These are phyloP conservation scores for Echinarachnius parma DNA, from an alignment of 53 echinoderm and acorn worm genomes.

Conservation along the genomic window DNA sequence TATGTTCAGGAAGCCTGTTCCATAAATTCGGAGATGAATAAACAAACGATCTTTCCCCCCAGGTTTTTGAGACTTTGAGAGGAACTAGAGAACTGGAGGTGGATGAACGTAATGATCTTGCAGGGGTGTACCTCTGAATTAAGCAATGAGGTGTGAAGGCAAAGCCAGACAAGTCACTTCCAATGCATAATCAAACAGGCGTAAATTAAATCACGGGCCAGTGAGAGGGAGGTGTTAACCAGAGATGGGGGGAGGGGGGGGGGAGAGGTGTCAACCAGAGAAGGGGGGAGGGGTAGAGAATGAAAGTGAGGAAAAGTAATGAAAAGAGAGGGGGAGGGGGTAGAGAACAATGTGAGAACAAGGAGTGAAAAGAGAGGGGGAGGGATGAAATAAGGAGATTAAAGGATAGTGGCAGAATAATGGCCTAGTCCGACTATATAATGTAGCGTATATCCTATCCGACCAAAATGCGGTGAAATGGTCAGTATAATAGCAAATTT, in stretches of 20 bases:
- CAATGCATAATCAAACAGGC: conserved; percentile 19
- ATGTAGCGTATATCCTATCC: no score
- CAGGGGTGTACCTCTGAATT: no score
- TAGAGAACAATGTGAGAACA: neutral
- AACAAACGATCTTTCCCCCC: no score
- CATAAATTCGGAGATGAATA: no score
- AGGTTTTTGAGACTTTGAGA: no score
- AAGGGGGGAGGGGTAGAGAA: neutral
- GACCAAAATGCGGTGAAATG: no score
- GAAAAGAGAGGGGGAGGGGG: neutral
- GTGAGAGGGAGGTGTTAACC: neutral
- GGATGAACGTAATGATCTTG: no score
- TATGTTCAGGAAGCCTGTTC: no score
- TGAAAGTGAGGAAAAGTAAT: neutral
- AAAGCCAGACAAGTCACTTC: neutral
- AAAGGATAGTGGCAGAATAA: no score
- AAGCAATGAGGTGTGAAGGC: neutral
- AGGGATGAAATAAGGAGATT: neutral
- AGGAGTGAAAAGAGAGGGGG: neutral
- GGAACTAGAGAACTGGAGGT: no score
- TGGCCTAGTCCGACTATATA: no score
- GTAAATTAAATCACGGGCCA: conserved; percentile 8
- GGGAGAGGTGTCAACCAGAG: neutral
- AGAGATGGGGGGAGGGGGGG: neutral
- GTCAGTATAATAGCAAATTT: no score